Conservation (phyloP, 2,113 vertebrate genomes). For the Brachypodius melanocephalos region DNA sequence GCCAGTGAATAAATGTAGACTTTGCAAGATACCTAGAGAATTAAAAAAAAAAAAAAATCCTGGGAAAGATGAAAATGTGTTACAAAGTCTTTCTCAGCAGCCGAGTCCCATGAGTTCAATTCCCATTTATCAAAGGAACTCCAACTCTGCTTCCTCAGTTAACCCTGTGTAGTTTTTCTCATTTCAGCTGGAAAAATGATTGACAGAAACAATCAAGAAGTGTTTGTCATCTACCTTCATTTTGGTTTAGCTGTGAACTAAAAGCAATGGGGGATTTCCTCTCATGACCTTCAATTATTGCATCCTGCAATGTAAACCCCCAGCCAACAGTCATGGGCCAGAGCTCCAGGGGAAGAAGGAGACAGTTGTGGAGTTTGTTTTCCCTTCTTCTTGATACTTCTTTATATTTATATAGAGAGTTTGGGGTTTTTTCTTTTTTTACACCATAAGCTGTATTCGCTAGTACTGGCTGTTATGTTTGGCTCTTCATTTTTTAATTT, state of each 20-base stretch:
- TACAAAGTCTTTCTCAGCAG: neutral
- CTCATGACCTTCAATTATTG: conserved; percentile 43
- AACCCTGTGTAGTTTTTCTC: conserved; percentile 51
- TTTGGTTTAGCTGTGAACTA: conserved; percentile 37
- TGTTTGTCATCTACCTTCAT: conserved; percentile 14
- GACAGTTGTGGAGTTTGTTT: neutral
- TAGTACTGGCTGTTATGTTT: neutral
- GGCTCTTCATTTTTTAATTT: neutral
- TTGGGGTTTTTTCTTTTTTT: neutral
- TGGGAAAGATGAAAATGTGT: neutral
- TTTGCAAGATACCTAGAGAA: conserved; percentile 24
- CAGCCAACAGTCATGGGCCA: neutral
- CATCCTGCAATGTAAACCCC: neutral
- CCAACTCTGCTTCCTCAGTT: conserved; percentile 30
- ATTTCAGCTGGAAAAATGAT: conserved; percentile 53
- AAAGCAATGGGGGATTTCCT: conserved; percentile 39
- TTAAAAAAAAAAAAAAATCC: neutral
- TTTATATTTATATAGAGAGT: neutral
- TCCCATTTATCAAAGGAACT: conserved; percentile 3
- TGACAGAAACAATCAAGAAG: conserved; percentile 66
- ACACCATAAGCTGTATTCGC: neutral
- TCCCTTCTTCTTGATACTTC: neutral
- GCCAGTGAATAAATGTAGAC: conserved; percentile 20
- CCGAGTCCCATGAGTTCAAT: neutral
- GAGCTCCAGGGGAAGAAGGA: neutral